Conservation (phyloP, 2,888 invertebrate species). For the Mechanitis messenoides region DNA sequence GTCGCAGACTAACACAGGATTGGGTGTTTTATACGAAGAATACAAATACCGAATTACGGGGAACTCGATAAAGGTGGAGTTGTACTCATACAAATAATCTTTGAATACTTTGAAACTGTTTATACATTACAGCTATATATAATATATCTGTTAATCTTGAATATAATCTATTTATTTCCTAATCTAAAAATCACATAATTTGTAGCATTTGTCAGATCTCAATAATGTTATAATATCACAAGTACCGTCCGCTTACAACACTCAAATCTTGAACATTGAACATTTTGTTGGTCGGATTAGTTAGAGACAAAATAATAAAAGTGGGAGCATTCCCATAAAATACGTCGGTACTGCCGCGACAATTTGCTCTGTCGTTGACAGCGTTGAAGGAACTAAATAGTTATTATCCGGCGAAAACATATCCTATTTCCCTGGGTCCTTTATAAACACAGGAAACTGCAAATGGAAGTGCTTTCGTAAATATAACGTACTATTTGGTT, state of each 20-base stretch:
- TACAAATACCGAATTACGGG: conserved; percentile 28
- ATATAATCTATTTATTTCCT: no score
- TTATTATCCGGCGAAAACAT: conserved; percentile 22
- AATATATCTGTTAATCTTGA: no score
- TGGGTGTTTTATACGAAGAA: conserved; percentile 29
- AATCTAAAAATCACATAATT: no score
- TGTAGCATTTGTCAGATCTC: no score
- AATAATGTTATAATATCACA: no score
- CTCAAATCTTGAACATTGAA: no score
- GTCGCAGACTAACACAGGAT: conserved; percentile 28
- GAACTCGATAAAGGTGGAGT: conserved; percentile 3
- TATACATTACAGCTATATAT: no score
- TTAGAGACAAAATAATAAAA: conserved; percentile 22
- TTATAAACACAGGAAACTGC: not conserved
- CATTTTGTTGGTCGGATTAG: no score
- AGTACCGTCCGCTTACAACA: no score
- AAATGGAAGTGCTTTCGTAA: not conserved
- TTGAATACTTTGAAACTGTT: no score
- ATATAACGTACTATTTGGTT: no score
- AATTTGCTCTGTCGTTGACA: conserved; percentile 28
- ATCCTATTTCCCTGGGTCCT: not conserved
- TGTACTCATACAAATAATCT: not conserved
- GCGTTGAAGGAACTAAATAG: conserved; percentile 27
- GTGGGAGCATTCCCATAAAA: conserved; percentile 26
- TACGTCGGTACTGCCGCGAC: conserved; percentile 25